These are phyloP conservation scores for Automeris io DNA, from an alignment of 2,888 invertebrate genomes.

Conservation along the genomic window DNA sequence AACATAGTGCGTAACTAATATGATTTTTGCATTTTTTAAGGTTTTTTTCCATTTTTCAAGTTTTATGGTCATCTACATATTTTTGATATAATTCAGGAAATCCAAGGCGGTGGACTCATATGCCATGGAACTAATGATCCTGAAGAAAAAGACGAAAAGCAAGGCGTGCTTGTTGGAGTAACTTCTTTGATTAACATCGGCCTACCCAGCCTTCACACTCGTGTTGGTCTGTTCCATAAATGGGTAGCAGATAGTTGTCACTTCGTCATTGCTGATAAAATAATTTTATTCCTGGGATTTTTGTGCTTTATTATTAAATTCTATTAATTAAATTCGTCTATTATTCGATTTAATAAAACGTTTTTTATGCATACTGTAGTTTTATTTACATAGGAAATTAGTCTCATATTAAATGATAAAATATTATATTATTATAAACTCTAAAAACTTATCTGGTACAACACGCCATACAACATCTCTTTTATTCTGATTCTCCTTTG, in stretches of 20 bases:
- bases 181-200: constrained; percentile 33
- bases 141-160: constrained; percentile 23
- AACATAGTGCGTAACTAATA: too few species aligned
- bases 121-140: constrained; percentile 50
- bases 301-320: constrained; percentile 13
- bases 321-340: constrained; percentile 7
- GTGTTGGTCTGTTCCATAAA: constrained; percentile 30
- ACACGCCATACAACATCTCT: too few species aligned
- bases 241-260: constrained; percentile 34
- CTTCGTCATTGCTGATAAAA: constrained; percentile 2
- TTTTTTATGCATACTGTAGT: too few species aligned
- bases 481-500: too few species aligned
- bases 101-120: constrained; percentile 45
- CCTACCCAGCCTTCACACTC: constrained; percentile 38
- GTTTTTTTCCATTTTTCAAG: too few species aligned
- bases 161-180: constrained; percentile 47
- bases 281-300: constrained; percentile 10
- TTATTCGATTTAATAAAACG: too few species aligned
- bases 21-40: too few species aligned
- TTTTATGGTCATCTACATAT: neutral
- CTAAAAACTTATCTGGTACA: too few species aligned
- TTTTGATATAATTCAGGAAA: constrained; percentile 31
- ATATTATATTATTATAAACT: too few species aligned
- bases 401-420: too few species aligned
- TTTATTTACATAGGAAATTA: too few species aligned